Base-by-base conservation (phyloP, 2,888 invertebrate genomes). In the Philereme transversata region DNA sequence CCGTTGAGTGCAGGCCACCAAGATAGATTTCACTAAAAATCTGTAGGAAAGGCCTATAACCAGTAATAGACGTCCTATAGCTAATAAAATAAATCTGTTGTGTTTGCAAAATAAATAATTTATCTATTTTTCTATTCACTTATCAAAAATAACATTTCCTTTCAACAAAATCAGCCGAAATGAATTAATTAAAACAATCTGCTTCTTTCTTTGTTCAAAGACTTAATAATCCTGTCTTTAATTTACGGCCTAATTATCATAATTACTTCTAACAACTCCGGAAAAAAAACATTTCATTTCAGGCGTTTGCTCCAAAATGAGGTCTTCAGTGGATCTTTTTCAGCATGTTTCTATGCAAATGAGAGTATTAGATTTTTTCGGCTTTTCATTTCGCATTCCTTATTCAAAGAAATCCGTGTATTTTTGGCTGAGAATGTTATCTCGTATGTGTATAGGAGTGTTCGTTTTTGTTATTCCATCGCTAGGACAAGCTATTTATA, bases 361-460 rank as follows among this genome's bases (percentile, higher is more conserved):
- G 11, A 65, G 65, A 35, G 62, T 76, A 8, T 64, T 86, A n/a
- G 79, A 83, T 63, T 62, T 72, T 5, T 72, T 71, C 34, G 74
- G 79, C 5, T 49, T 86, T 51, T 86, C 84, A 83, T 77, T 83
- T 55, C 81, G 69, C 36, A 81, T 82, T 70, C 77, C 81, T 0
- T 64, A 82, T 66, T 41, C 76, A 5, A 54, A 57, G 40, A 77
- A 71, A 48, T 75, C 76, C 40, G 41, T 72, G 33, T 67, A 65
- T 60, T 86, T 78, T 66, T 83, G 83, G 81, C 5, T 75, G 4
- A 55, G 53, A 41, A 43, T 81, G 11, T 11, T 81, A 0, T 65
- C 46, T 34, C 74, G 69, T 57, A 57, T 79, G 6, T 11, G 81
- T 52, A 41, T 79, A 11, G 78, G 72, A 2, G 22, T 75, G 5